Percentiles rank a stretch among this genome's conserved stretches.
These are phyloP conservation scores for Anguilla marmorata DNA, from an alignment of 2,797 vertebrate species.

Conservation along the genomic window DNA sequence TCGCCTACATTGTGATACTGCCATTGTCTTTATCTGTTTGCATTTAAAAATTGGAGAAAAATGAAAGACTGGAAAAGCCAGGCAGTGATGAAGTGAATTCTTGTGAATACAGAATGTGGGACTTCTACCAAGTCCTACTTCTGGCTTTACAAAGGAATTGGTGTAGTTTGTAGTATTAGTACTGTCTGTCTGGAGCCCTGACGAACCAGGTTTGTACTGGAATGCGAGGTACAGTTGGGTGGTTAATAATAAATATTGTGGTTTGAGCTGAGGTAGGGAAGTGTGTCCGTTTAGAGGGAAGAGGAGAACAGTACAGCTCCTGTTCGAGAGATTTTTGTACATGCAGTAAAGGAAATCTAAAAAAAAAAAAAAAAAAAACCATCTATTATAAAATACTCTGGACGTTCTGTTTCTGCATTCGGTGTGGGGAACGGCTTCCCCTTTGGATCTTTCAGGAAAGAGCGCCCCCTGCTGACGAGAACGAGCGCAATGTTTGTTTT, in stretches of 20 bases:
- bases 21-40: neutral
- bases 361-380: neutral
- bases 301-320: neutral
- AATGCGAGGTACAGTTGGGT: neutral
- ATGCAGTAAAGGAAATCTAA: neutral
- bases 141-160: neutral
- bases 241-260: slow-evolving; percentile 6
- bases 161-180: neutral
- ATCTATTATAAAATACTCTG: neutral
- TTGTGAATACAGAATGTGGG: neutral
- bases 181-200: neutral
- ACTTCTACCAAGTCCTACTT: neutral
- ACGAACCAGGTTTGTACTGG: neutral
- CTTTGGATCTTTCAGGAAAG: neutral
- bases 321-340: neutral
- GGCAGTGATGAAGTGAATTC: neutral
- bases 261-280: neutral
- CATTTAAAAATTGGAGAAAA: neutral
- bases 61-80: neutral
- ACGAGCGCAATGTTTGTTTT: neutral
- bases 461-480: neutral
- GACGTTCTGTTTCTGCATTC: neutral
- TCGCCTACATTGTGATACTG: neutral
- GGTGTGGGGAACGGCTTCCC: neutral
- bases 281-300: neutral